Evolutionary conservation across 1,140 invertebrate genomes (phyloP).

Genomic region (Frieseomelitta varia): DNA sequence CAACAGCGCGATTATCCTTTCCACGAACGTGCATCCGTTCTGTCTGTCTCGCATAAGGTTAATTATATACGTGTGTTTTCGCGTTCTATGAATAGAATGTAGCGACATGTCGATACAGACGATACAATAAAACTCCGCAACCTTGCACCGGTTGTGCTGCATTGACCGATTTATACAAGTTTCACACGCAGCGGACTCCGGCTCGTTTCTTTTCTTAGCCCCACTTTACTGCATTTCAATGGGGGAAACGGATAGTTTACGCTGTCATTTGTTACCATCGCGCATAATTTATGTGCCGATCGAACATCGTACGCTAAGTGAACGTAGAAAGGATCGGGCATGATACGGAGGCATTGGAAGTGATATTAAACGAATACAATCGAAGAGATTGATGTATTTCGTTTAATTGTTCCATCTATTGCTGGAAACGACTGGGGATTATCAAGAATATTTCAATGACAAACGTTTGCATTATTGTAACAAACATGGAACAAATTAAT

Average conservation of each 20-base stretch:
- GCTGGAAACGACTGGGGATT: no score
- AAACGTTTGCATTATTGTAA: no score
- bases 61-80: constrained; percentile 47
- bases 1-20: background rate
- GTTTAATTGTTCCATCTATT: no score
- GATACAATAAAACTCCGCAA: constrained; percentile 54
- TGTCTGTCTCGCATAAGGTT: constrained; percentile 3
- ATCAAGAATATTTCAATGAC: no score
- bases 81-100: constrained; percentile 62
- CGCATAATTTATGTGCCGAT: background rate
- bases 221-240: background rate
- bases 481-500: no score
- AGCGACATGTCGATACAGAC: constrained; percentile 58
- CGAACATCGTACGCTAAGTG: background rate
- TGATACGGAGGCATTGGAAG: background rate
- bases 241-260: background rate
- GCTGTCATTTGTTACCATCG: background rate
- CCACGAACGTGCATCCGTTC: background rate
- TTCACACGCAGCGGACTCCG: constrained; percentile 3
- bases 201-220: background rate
- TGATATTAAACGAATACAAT: background rate
- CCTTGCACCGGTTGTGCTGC: constrained; percentile 63
- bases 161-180: constrained; percentile 64
- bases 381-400: background rate
- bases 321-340: background rate